These are phyloP conservation scores for Kradibia gibbosae DNA, from an alignment of 1,140 invertebrate genomes.

Conservation along the genomic window DNA sequence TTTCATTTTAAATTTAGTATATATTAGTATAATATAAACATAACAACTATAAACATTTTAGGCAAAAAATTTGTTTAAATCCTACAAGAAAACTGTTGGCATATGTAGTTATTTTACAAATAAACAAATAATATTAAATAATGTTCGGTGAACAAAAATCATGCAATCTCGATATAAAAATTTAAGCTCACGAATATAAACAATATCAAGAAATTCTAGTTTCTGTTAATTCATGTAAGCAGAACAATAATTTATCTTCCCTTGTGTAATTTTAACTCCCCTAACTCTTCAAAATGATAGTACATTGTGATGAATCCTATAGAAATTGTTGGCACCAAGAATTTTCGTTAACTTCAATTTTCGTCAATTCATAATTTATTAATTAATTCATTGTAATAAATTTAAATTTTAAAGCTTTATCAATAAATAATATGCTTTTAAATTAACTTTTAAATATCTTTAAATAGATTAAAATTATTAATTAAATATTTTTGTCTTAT, in stretches of 20 bases:
- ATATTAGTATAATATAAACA: too few relatives aligned
- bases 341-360: not conserved
- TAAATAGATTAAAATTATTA: not conserved
- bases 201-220: constrained; percentile 49
- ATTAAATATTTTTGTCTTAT: not conserved
- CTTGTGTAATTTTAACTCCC: constrained; percentile 46
- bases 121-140: not conserved
- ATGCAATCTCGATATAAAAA: constrained; percentile 20
- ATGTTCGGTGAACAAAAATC: not conserved
- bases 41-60: too few relatives aligned
- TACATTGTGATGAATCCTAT: constrained; percentile 34
- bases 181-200: constrained; percentile 42
- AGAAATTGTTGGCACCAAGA: constrained; percentile 30
- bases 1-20: too few relatives aligned
- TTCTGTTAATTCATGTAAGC: constrained; percentile 46
- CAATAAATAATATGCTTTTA: not conserved
- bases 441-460: too few relatives aligned
- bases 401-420: not conserved
- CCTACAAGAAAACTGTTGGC: too few relatives aligned
- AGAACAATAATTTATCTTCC: constrained; percentile 25
- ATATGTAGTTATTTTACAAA: too few relatives aligned
- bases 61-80: too few relatives aligned
- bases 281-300: constrained; percentile 44
- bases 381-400: not conserved
- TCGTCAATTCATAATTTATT: not conserved